These are phyloP conservation scores for Pediacus dermestoides DNA, from an alignment of 2,888 invertebrate genomes.

Conservation along the genomic window DNA sequence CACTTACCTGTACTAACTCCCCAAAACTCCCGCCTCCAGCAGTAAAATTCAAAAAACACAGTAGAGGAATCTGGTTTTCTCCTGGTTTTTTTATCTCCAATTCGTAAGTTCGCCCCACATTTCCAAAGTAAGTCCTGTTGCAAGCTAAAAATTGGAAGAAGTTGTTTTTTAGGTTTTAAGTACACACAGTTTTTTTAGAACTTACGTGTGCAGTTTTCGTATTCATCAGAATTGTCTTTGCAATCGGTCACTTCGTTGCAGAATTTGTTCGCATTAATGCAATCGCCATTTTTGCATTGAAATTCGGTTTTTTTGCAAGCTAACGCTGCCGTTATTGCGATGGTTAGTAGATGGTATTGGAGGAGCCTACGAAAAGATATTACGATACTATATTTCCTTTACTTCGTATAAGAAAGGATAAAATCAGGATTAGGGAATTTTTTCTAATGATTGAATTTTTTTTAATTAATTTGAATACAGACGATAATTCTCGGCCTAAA, in stretches of 20 bases:
- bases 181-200: slow-evolving; percentile 9
- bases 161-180: slow-evolving; percentile 5
- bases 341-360: too few species aligned
- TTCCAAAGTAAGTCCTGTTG: slow-evolving; percentile 79
- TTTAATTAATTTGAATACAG: too few species aligned
- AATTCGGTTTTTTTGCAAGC: slow-evolving; percentile 50
- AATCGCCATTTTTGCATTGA: slow-evolving; percentile 53
- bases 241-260: slow-evolving; percentile 78
- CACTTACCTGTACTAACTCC: slow-evolving; percentile 74
- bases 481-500: too few species aligned
- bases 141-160: slow-evolving; percentile 61
- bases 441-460: too few species aligned
- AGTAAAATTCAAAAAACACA: slow-evolving; percentile 80
- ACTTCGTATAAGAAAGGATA: too few species aligned
- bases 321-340: too few species aligned
- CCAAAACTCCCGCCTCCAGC: slow-evolving; percentile 70
- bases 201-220: slow-evolving; percentile 74
- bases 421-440: too few species aligned
- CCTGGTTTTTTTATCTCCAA: slow-evolving; percentile 71
- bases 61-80: slow-evolving; percentile 72
- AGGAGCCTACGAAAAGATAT: too few species aligned
- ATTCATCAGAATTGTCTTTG: slow-evolving; percentile 74
- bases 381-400: too few species aligned
- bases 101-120: slow-evolving; percentile 76
- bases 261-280: slow-evolving; percentile 69